Evolutionary conservation across 1,140 invertebrate species (phyloP).

Genomic region (Aphidius ervi): DNA sequence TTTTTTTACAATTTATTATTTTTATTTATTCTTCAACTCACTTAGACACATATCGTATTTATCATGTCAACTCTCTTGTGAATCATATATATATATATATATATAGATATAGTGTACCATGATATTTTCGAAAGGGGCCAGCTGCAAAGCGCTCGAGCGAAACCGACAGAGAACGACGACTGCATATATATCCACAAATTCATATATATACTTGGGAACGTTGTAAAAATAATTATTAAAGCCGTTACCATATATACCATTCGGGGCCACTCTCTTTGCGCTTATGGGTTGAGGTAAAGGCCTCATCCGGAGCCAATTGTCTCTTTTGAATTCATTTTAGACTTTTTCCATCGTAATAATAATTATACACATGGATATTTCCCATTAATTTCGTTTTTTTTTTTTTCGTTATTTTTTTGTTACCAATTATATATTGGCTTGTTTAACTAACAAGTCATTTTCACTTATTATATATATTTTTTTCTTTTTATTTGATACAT

Average conservation of each 20-base stretch:
- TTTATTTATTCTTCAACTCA: constrained; percentile 8
- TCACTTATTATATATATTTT: too few relatives aligned
- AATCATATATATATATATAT: background rate
- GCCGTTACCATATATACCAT: constrained; percentile 39
- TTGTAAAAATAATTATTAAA: constrained; percentile 56
- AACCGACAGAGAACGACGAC: constrained; percentile 37
- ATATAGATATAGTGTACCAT: background rate
- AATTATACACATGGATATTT: too few relatives aligned
- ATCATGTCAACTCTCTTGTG: constrained; percentile 1
- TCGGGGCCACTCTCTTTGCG: constrained; percentile 10
- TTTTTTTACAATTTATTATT: constrained; percentile 4
- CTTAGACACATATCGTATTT: constrained; percentile 11
- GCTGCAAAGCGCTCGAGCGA: constrained; percentile 52
- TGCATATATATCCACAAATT: constrained; percentile 17
- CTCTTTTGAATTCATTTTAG: too few relatives aligned
- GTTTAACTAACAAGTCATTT: too few relatives aligned
- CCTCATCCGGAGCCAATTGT: constrained; percentile 1
- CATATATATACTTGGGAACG: constrained; percentile 49
- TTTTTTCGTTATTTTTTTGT: too few relatives aligned
- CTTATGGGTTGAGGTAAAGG: constrained; percentile 19
- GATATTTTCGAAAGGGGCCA: constrained; percentile 47
- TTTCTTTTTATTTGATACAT: too few relatives aligned
- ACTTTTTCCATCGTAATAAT: too few relatives aligned
- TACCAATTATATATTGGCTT: too few relatives aligned
- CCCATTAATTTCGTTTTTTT: too few relatives aligned